Evolutionary conservation across 2,888 invertebrate genomes (phyloP), one percentile per base, ranked within the genome.

Genomic region (Pammene fasciana): DNA sequence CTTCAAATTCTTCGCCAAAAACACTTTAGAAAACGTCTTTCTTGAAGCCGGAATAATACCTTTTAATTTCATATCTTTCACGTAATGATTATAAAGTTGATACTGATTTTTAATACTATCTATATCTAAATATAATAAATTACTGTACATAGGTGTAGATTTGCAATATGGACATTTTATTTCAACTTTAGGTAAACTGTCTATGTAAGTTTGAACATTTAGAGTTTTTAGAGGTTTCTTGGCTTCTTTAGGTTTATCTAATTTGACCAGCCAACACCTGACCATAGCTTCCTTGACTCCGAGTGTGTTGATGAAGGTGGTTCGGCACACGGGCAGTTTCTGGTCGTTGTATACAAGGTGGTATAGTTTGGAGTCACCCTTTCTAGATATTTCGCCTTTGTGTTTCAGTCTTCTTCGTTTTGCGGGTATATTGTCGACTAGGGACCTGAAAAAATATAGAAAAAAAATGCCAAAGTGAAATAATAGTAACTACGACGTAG

Each of bases 251-350:
- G 81, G 79, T 11, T 75, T 80, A 0, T 77, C 71, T 36, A 78
- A 74, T 0, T 73, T 78, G 0, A 72, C 16, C 0, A 89, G 60
- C 89, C 89, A 89, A 13, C 75, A 84, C 5, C 89, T 70, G 0
- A 89, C 78, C 81, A 82, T 89, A 0, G 88, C 86, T 43, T 89
- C 89, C 74, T 89, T 89, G 0, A 89, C 75, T 0, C 86, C 88
- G 41, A 89, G 38, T 0, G 89, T 89, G 13, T 86, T 86, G 0
- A 89, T 65, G 68, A 89, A 89, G 73, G 84, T 87, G 0, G 81
- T 75, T 0, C 88, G 70, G 41, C 89, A 89, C 0, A 89, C 89
- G 0, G 77, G 72, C 0, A 83, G 2, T 18, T 77, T 81, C 2
- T 83, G 73, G 0, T 76, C 78, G 0, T 80, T 76, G 1, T 74